Evolutionary conservation across 2,888 invertebrate genomes (phyloP).

Genomic region (Trichopoda pennipes): DNA sequence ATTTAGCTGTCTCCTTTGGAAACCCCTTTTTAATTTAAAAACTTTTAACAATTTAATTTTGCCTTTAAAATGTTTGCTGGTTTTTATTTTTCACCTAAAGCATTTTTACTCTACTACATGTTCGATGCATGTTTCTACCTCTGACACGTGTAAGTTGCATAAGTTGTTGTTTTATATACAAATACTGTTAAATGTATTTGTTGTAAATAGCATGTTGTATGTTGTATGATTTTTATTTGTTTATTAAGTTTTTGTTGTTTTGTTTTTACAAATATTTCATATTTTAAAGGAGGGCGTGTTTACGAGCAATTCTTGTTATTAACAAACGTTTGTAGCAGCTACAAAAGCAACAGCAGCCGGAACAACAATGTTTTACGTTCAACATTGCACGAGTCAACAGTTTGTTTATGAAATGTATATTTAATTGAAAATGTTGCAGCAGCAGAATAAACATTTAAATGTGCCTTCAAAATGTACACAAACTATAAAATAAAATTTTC

Average conservation of each 20-base stretch:
- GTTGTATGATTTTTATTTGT: conserved; percentile 52
- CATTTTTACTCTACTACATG: conserved; percentile 42
- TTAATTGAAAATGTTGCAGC: conserved; percentile 65
- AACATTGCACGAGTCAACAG: conserved; percentile 55
- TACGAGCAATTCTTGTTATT: conserved; percentile 37
- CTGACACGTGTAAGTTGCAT: conserved; percentile 64
- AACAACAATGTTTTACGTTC: neutral
- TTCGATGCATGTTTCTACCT: conserved; percentile 58
- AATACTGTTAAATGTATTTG: conserved; percentile 26
- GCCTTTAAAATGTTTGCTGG: conserved; percentile 23
- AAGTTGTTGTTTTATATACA: conserved; percentile 51
- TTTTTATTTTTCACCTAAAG: conserved; percentile 2
- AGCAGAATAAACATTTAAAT: conserved; percentile 43
- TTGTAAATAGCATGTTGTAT: conserved; percentile 30
- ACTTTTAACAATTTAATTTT: neutral
- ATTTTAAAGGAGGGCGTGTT: conserved; percentile 58
- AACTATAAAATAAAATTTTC: conserved; percentile 23
- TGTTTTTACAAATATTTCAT: too few relatives aligned
- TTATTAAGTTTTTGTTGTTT: conserved; percentile 18
- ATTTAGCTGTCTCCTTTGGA: too few relatives aligned
- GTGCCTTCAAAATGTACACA: conserved; percentile 30
- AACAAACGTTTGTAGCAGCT: conserved; percentile 23
- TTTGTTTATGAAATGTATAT: conserved; percentile 66
- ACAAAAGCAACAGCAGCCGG: conserved; percentile 1
- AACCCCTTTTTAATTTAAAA: too few relatives aligned